Conservation (phyloP, 2,888 invertebrate genomes). For the Cheilosia urbana region DNA sequence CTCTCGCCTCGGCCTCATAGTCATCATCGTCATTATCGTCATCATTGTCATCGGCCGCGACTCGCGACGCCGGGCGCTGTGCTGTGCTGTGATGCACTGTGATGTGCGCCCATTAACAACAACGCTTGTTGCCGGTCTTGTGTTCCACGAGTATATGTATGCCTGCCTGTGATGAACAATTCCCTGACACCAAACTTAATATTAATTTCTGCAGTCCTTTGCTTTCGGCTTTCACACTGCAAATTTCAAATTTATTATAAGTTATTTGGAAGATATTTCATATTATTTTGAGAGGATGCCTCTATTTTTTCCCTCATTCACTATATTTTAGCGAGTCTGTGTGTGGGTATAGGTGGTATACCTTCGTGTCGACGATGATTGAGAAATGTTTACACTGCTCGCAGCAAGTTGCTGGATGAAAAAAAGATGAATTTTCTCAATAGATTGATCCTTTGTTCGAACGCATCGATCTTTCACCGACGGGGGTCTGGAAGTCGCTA, state of each 20-base stretch:
- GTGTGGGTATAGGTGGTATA: not conserved
- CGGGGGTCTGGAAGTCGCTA: too few relatives aligned
- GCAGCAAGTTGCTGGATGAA: not conserved
- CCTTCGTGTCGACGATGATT: not conserved
- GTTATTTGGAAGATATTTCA: slow-evolving; percentile 37
- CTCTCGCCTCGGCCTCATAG: not conserved
- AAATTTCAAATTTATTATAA: slow-evolving; percentile 41
- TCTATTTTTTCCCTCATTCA: slow-evolving; percentile 38
- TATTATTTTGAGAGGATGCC: slow-evolving; percentile 36
- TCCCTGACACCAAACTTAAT: slow-evolving; percentile 19
- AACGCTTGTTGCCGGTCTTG: slow-evolving; percentile 25
- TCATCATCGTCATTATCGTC: not conserved
- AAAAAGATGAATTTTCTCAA: too few relatives aligned
- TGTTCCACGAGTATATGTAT: not conserved
- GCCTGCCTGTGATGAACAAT: slow-evolving; percentile 37
- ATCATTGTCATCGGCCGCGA: not conserved
- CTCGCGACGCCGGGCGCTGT: slow-evolving; percentile 7
- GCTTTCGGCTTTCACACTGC: slow-evolving; percentile 22
- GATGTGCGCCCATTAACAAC: slow-evolving; percentile 36
- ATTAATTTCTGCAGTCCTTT: slow-evolving; percentile 36
- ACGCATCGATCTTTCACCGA: not conserved
- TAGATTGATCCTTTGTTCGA: not conserved
- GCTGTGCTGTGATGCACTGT: too few relatives aligned
- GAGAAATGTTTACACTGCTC: slow-evolving; percentile 20
- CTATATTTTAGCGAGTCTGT: slow-evolving; percentile 9